Percentiles rank a stretch among this genome's conserved stretches.
phyloP scores from a whole-genome alignment of 2,888 invertebrate species.

The Tricholauxania praeusta region DNA sequence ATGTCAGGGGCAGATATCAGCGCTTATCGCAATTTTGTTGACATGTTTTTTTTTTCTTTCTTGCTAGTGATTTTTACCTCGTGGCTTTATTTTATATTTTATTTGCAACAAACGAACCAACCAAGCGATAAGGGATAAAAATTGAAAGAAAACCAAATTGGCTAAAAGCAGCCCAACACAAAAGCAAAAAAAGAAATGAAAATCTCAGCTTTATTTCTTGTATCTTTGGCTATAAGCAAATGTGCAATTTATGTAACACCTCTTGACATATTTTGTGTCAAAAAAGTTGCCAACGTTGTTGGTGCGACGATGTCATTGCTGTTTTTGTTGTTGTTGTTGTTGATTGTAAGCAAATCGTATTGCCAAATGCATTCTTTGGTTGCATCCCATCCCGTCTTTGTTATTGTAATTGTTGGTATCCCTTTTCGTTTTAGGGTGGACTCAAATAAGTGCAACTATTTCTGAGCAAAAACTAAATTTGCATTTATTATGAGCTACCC shows the following conservation, averaged over 20 bases:
- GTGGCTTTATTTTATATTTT: not conserved
- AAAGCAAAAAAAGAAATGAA: not conserved
- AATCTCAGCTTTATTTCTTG: not conserved
- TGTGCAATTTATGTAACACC: conserved; percentile 52
- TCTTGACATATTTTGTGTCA: conserved; percentile 51
- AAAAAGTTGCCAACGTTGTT: conserved; percentile 43
- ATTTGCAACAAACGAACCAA: not conserved
- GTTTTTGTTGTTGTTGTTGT: conserved; percentile 30
- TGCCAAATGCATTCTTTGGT: conserved; percentile 39
- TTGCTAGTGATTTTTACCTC: not conserved
- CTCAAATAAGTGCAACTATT: too few relatives aligned
- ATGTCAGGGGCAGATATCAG: conserved; percentile 41
- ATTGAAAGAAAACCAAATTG: conserved; percentile 3
- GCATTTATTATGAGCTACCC: too few relatives aligned
- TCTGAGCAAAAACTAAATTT: too few relatives aligned
- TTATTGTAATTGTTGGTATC: conserved; percentile 14
- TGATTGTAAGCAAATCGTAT: conserved; percentile 11
- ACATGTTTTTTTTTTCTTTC: conserved; percentile 35
- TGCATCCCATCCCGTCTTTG: not conserved
- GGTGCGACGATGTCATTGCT: conserved; percentile 37
- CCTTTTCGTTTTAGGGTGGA: conserved; percentile 1
- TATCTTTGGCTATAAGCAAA: conserved; percentile 12
- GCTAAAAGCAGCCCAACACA: not conserved
- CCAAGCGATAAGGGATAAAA: conserved; percentile 10
- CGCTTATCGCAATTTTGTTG: conserved; percentile 46